Base-by-base conservation (phyloP, 1,140 invertebrate genomes). In the Aphidius ervi region DNA sequence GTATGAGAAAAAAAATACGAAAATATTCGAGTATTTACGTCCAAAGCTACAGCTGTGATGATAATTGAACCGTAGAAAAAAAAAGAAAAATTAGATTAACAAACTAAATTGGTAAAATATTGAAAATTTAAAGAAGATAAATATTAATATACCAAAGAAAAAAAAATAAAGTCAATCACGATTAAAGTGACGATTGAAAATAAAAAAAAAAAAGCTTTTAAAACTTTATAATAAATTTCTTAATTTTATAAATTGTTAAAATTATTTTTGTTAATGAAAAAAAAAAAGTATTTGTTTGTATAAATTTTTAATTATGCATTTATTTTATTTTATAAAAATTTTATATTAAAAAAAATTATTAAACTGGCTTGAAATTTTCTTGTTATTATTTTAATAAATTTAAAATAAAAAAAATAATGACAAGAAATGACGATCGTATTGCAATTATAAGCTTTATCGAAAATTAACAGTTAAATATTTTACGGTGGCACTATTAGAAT, bases 11-110 rank as follows among this genome's bases (percentile, higher is more conserved):
- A 16, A 74, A 69, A 76, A 75, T 77, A 73, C 75, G 75, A 76
- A 78, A 45, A 62, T 65, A 74, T 78, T 79, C 76, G 76, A 31
- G 23, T 79, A 78, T 78, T 77, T 31, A 31, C 23, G 23, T 31
- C 23, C 76, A 79, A 79, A 79, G 77, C 77, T 76, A 77, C 78
- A 76, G 77, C 77, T 79, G 77, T 79, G 77, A 79, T 79, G 63
- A 61, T 73, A 68, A 78, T 72, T 78, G 75, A 75, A 71, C 68
- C 72, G 68, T 67, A 71, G 56, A 53, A 48, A 54, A 58, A 42
- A 47, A 55, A 39, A 16, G 16, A 46, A 58, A 42, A 46, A 52
- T 31, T 31, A 31, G 23, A 31, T 31, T 3, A 46, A 56, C 31
- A 46, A 37, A 46, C 7, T 37, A 16, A 46, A 46, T 10, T 16